phyloP scores from a whole-genome alignment of 2,113 vertebrate species.

The Oryzias curvinotus region DNA sequence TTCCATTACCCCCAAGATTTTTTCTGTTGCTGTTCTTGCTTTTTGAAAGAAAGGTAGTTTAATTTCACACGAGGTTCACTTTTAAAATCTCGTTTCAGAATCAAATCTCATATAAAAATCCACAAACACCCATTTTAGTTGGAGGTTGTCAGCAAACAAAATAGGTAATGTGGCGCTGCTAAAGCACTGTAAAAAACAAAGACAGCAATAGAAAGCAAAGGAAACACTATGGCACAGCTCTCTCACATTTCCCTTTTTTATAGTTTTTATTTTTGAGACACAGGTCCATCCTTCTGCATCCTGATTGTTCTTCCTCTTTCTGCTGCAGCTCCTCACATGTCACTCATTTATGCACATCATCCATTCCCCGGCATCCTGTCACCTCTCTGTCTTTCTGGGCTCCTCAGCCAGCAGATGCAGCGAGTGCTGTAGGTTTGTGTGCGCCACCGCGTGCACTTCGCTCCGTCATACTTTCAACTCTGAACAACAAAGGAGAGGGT shows the following conservation, averaged over 20 bases:
- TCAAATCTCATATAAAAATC: neutral
- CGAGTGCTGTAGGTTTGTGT: neutral
- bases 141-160: neutral
- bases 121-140: neutral
- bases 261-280: neutral
- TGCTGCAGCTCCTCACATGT: neutral
- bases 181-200: neutral
- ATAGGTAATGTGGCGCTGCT: neutral
- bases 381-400: slow-evolving; percentile 5
- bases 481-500: slow-evolving; percentile 23
- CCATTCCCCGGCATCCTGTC: slow-evolving; percentile 21
- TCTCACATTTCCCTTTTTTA: neutral
- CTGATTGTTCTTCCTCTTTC: slow-evolving; percentile 3
- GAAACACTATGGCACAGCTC: neutral
- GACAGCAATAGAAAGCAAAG: neutral
- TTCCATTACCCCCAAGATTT: too few species aligned
- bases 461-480: slow-evolving; percentile 18
- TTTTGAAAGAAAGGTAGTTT: too few species aligned
- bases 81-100: neutral
- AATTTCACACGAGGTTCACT: too few species aligned
- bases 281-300: slow-evolving; percentile 1
- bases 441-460: slow-evolving; percentile 7
- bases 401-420: slow-evolving; percentile 3
- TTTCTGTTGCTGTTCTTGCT: too few species aligned
- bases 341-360: neutral